These are phyloP conservation scores for Ceriagrion tenellum DNA, from an alignment of 2,888 invertebrate genomes.

Conservation along the genomic window DNA sequence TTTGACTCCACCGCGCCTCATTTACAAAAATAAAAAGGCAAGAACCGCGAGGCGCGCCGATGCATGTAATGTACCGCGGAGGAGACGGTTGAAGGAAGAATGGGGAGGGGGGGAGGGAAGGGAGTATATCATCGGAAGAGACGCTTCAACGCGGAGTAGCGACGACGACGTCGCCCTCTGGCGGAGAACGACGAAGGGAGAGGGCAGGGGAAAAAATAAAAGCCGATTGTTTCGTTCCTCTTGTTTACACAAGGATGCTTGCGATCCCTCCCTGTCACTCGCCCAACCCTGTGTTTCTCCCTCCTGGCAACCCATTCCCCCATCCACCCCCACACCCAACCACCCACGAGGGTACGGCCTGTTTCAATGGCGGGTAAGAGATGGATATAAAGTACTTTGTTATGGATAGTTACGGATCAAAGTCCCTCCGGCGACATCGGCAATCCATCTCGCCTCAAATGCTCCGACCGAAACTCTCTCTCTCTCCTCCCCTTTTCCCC, in stretches of 20 bases:
- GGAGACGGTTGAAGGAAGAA: too few species aligned
- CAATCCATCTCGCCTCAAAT: background rate
- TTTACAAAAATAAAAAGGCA: background rate
- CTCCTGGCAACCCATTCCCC: background rate
- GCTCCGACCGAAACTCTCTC: background rate
- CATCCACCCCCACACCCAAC: background rate
- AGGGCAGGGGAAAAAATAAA: background rate
- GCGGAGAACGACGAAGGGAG: background rate
- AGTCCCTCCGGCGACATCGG: background rate
- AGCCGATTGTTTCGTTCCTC: conserved; percentile 1
- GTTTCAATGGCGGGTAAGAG: background rate
- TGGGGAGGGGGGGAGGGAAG: background rate
- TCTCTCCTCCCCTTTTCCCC: too few species aligned
- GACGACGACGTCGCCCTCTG: background rate
- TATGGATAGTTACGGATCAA: conserved; percentile 19
- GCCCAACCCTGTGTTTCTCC: background rate
- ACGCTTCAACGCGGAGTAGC: background rate
- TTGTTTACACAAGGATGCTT: background rate
- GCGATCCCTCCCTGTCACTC: background rate
- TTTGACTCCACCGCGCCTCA: background rate
- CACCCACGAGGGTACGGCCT: background rate
- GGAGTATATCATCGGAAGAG: background rate
- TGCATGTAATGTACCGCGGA: background rate
- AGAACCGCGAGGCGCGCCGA: background rate
- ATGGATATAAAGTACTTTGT: conserved; percentile 22